phyloP scores from a whole-genome alignment of 2,888 invertebrate genomes.

The Oconnorella tubifera region DNA sequence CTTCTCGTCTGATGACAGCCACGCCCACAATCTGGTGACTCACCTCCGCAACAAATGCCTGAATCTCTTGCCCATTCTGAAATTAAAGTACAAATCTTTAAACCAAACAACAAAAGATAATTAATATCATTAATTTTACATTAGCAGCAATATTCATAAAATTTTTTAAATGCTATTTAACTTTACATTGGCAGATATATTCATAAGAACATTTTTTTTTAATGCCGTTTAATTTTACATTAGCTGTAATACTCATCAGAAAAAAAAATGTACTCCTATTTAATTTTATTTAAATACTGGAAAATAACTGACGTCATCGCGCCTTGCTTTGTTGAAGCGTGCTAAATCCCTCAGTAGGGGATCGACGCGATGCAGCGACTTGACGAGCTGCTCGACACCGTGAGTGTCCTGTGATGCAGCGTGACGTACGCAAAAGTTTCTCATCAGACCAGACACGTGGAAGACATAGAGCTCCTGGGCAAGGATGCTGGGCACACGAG shows the following conservation, averaged over 20 bases:
- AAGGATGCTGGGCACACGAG: slow-evolving; percentile 49
- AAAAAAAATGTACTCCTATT: too few species aligned
- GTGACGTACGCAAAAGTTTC: slow-evolving; percentile 46
- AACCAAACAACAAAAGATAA: neutral
- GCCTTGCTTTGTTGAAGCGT: slow-evolving; percentile 45
- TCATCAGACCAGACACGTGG: slow-evolving; percentile 51
- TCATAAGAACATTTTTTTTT: too few species aligned
- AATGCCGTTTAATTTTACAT: too few species aligned
- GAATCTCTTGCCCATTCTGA: slow-evolving; percentile 53
- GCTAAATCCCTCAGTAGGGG: slow-evolving; percentile 47
- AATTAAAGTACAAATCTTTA: slow-evolving; percentile 21
- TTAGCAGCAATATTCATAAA: neutral
- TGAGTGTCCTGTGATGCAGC: too few species aligned
- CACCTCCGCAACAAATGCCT: slow-evolving; percentile 53
- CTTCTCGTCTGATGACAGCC: slow-evolving; percentile 50
- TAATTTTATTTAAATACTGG: too few species aligned
- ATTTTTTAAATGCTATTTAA: too few species aligned
- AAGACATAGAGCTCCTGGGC: slow-evolving; percentile 56
- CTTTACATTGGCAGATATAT: too few species aligned
- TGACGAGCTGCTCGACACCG: slow-evolving; percentile 45
- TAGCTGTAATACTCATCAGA: too few species aligned
- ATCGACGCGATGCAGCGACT: slow-evolving; percentile 43
- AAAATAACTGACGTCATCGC: slow-evolving; percentile 41
- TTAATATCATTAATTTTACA: neutral
- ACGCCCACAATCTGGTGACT: slow-evolving; percentile 51